phyloP scores from a whole-genome alignment of 1,140 invertebrate genomes.

The Dendrolimus punctatus region DNA sequence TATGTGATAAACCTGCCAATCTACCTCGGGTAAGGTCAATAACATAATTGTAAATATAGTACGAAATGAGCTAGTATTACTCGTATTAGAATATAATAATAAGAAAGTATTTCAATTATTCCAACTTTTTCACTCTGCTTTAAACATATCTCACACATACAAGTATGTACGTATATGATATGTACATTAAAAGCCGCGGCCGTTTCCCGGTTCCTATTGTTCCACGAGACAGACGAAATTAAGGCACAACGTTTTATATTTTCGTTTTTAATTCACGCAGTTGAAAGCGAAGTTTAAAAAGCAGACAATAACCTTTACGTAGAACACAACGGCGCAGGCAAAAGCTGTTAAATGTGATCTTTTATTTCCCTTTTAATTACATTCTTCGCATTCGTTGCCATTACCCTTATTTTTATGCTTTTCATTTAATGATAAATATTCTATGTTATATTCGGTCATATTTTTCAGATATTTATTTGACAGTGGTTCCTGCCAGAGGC shows the following conservation, averaged over 20 bases:
- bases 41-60: no score
- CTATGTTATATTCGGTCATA: constrained; percentile 6
- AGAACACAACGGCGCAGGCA: constrained; percentile 33
- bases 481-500: no score
- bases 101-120: no score
- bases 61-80: no score
- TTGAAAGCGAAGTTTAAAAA: constrained; percentile 50
- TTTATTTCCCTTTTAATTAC: constrained; percentile 59
- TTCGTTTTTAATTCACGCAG: constrained; percentile 47
- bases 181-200: constrained; percentile 21
- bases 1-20: no score
- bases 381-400: constrained; percentile 41
- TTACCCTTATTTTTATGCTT: constrained; percentile 29
- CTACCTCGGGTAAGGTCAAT: no score
- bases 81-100: no score
- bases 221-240: constrained; percentile 40
- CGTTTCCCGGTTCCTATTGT: constrained; percentile 28
- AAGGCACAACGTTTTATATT: constrained; percentile 38
- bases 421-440: constrained; percentile 20
- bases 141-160: constrained; percentile 10
- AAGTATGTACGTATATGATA: constrained; percentile 10
- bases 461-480: not conserved
- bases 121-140: not conserved
- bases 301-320: constrained; percentile 50
- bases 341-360: constrained; percentile 47